phyloP scores from a whole-genome alignment of 30 jellyfish, hydroid and myxozoan genomes.

The Chironex yamaguchii region DNA sequence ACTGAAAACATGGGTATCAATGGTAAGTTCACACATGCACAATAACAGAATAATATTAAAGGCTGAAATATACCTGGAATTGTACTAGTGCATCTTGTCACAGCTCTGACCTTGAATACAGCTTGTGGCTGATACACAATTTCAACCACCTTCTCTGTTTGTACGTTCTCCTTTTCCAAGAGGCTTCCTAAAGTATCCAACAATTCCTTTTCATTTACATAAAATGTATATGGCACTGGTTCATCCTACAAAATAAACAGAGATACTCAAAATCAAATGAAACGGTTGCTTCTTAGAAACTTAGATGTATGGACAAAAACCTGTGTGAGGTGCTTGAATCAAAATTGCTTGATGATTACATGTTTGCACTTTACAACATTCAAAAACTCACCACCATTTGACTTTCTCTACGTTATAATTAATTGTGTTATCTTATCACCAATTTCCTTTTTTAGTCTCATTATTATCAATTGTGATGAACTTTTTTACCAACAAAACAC shows the following conservation, averaged over 20 bases:
- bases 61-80: conserved; percentile 81
- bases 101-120: conserved; percentile 91
- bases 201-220: conserved; percentile 81
- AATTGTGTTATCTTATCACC: no score
- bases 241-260: conserved; percentile 74
- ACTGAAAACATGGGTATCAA: no score
- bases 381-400: no score
- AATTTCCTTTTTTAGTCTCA: no score
- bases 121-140: conserved; percentile 97
- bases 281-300: neutral
- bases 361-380: no score
- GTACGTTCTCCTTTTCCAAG: conserved; percentile 77
- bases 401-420: no score
- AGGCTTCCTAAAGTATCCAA: conserved; percentile 62
- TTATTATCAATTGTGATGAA: no score
- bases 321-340: no score
- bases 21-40: neutral
- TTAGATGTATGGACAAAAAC: no score
- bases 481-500: no score
- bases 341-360: no score
- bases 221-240: conserved; percentile 80
- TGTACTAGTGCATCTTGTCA: conserved; percentile 96
- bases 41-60: neutral
- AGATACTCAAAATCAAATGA: neutral
- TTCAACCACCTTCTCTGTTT: conserved; percentile 86